Base-by-base conservation (phyloP, 2,797 vertebrate species). In the Peromyscus eremicus region DNA sequence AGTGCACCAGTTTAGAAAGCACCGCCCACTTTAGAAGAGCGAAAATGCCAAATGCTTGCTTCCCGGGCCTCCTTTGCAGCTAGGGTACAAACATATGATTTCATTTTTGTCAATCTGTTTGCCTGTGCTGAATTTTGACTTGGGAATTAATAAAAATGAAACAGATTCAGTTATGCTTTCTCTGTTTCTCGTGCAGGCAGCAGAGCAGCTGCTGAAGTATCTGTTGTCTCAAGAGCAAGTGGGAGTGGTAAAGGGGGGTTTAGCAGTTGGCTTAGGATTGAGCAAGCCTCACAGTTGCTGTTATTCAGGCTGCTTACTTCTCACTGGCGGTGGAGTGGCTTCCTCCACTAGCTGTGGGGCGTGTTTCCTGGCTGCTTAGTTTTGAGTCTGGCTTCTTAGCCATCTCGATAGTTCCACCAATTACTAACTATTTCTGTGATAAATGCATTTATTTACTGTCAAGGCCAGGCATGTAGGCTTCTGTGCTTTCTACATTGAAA, bases 31-130 rank as follows among this genome's bases (percentile, higher is more conserved):
- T 82, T 71, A 68, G 89, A 92, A 94, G 57, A 94, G 57, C 60
- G 17, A 34, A 71, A 68, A 75, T 21, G 68, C 93, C 90, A 86
- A 82, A 80, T 79, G 88, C 92, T 75, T 73, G 80, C 92, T 94
- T 94, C 88, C 92, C 64, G 85, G n/a, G 85, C 82, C 92, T 94
- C 94, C 97, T 96, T 89, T 97, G 95, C 88, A 94, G 94, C 94
- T 91, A 89, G 77, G 64, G 55, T 34, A 70, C 49, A 73, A 91
- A 62, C 52, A 40, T 96, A 89, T 92, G 94, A 96, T 92, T 80
- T 85, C 25, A 4, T 3, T 71, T 66, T 76, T 34, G 57, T 87
- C 94, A 79, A 76, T 93, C 94, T 95, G 87, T 90, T 96, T 46
- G 91, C 90, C 75, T 85, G 55, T 66, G 73, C 81, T 94, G 84